These are phyloP conservation scores for Holothuria glaberrima DNA, from an alignment of 35 echinoderm and acorn worm genomes.

Conservation along the genomic window DNA sequence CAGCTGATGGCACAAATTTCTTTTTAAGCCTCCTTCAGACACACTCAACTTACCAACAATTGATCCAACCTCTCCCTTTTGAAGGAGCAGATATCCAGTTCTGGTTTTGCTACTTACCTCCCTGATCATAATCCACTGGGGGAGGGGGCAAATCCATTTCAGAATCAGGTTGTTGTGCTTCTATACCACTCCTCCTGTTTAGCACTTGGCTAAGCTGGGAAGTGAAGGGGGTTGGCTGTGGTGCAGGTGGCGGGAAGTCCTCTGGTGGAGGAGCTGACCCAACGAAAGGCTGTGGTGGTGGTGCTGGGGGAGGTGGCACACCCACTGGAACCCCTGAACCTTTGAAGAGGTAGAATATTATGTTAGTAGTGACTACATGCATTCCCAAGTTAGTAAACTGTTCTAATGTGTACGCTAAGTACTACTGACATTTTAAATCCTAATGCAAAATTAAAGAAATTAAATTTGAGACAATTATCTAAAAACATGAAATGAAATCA, in stretches of 20 bases:
- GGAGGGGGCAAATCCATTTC: conserved; percentile 63
- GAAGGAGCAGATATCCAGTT: no score
- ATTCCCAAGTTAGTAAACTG: not conserved
- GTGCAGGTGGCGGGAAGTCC: conserved; percentile 44
- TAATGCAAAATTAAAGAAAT: no score
- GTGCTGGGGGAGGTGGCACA: conserved; percentile 47
- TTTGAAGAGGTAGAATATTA: not conserved
- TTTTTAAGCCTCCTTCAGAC: no score
- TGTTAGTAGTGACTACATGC: conserved; percentile 37
- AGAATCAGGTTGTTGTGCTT: no score
- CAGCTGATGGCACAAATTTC: no score
- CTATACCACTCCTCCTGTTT: not conserved
- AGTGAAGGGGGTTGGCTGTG: conserved; percentile 15
- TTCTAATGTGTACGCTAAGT: no score
- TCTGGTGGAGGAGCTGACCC: conserved; percentile 44
- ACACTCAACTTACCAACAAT: no score
- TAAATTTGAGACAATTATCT: no score
- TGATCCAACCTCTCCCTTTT: no score
- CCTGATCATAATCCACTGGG: conserved; percentile 51
- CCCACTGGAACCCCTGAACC: conserved; percentile 35
- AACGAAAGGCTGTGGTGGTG: conserved; percentile 59
- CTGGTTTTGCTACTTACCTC: conserved; percentile 46
- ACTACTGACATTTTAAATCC: no score
- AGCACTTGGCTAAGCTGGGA: conserved; percentile 57
- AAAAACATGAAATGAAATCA: no score